Conservation (phyloP, 2,888 invertebrate species). For the Lycaena phlaeas region DNA sequence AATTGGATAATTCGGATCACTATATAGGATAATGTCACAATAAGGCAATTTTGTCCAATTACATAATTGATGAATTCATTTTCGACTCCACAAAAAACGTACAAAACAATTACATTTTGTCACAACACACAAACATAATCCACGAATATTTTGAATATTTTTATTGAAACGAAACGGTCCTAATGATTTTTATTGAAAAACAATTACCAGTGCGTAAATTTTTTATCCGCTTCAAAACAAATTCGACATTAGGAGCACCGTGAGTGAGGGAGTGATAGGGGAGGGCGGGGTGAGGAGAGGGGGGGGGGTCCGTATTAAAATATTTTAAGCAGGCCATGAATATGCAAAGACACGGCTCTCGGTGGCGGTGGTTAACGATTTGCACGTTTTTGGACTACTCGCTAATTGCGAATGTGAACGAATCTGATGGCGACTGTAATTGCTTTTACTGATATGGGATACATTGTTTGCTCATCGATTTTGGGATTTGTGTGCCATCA, state of each 20-base stretch:
- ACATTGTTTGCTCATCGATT: constrained; percentile 46
- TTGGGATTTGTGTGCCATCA: constrained; percentile 28
- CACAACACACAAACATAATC: too few species aligned
- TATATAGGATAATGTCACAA: too few species aligned
- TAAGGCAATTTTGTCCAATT: too few species aligned
- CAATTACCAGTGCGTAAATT: constrained; percentile 13
- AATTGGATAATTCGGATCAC: too few species aligned
- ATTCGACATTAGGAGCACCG: constrained; percentile 63
- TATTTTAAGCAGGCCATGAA: constrained; percentile 72
- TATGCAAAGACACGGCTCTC: constrained; percentile 69
- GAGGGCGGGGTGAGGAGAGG: too few species aligned
- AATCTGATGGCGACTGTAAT: constrained; percentile 68
- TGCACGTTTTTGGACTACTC: constrained; percentile 69
- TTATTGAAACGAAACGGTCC: too few species aligned
- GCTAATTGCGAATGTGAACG: constrained; percentile 71
- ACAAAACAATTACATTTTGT: too few species aligned
- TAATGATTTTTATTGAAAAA: constrained; percentile 15
- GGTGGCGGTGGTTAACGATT: constrained; percentile 64
- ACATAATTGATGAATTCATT: too few species aligned
- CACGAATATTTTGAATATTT: too few species aligned
- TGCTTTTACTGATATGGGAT: constrained; percentile 59
- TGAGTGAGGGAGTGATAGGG: too few species aligned
- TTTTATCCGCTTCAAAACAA: constrained; percentile 32
- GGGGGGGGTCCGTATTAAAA: constrained; percentile 64
- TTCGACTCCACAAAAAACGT: too few species aligned